These are phyloP conservation scores for Trichopria drosophilae DNA, from an alignment of 2,888 invertebrate genomes.

Conservation along the genomic window DNA sequence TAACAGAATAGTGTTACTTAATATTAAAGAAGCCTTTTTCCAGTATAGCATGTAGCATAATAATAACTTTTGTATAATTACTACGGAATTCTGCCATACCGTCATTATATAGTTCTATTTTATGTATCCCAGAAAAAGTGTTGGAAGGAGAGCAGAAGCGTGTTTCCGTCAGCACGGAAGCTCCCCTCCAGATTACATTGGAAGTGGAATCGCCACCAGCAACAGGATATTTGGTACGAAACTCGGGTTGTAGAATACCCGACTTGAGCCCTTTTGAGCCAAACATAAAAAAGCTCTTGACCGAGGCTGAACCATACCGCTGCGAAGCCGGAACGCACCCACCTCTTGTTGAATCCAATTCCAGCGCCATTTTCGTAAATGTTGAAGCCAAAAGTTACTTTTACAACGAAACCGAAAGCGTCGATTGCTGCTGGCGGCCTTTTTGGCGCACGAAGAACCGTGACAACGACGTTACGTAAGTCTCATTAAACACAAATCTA, in stretches of 20 bases:
- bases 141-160: too few relatives aligned
- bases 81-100: too few relatives aligned
- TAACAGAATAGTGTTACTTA: too few relatives aligned
- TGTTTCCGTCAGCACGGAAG: too few relatives aligned
- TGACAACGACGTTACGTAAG: conserved; percentile 58
- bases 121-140: conserved; percentile 33
- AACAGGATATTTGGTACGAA: conserved; percentile 63
- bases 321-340: conserved; percentile 62
- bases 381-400: conserved; percentile 59
- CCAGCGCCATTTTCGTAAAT: conserved; percentile 65
- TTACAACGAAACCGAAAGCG: conserved; percentile 58
- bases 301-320: conserved; percentile 59
- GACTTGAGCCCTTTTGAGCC: conserved; percentile 66
- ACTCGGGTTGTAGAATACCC: conserved; percentile 71
- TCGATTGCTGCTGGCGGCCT: conserved; percentile 67
- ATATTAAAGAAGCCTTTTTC: too few relatives aligned
- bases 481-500: conserved; percentile 13
- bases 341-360: conserved; percentile 64
- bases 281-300: conserved; percentile 63
- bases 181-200: too few relatives aligned
- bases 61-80: too few relatives aligned
- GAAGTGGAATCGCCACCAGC: too few relatives aligned
- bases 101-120: too few relatives aligned
- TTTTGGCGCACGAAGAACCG: conserved; percentile 63
- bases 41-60: too few relatives aligned